These are phyloP conservation scores for Heliconius himera DNA, from an alignment of 1,140 invertebrate species.

Conservation along the genomic window DNA sequence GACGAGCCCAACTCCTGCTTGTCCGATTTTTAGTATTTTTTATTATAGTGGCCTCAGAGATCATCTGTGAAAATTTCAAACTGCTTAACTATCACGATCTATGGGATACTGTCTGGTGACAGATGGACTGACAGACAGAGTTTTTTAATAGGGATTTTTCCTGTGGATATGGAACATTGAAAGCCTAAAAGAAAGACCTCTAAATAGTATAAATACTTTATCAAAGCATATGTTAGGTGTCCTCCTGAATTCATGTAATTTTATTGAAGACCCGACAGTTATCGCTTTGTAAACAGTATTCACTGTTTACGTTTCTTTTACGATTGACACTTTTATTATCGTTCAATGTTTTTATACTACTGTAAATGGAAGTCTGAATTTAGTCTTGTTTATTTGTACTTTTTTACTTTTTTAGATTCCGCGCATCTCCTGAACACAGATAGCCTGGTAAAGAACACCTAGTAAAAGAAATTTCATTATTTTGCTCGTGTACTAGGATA, in stretches of 20 bases:
- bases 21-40: too few relatives aligned
- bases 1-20: too few relatives aligned
- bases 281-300: background rate
- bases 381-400: background rate
- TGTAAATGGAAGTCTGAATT: background rate
- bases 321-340: background rate
- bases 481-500: too few relatives aligned
- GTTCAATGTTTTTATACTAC: background rate
- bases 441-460: too few relatives aligned
- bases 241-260: conserved; percentile 25
- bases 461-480: too few relatives aligned
- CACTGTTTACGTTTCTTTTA: conserved; percentile 9
- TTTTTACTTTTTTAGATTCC: background rate
- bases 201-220: conserved; percentile 26
- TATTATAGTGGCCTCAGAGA: too few relatives aligned
- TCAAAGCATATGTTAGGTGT: conserved; percentile 21
- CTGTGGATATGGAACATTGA: background rate
- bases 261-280: conserved; percentile 12
- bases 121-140: too few relatives aligned
- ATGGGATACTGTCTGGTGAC: too few relatives aligned
- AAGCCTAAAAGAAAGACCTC: background rate
- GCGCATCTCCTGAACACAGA: too few relatives aligned
- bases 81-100: too few relatives aligned
- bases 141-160: too few relatives aligned
- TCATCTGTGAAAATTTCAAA: too few relatives aligned